Percentiles rank a stretch among this genome's conserved stretches.
Evolutionary conservation across 2,113 vertebrate species (phyloP).

Genomic region (Dermatemys mawii): DNA sequence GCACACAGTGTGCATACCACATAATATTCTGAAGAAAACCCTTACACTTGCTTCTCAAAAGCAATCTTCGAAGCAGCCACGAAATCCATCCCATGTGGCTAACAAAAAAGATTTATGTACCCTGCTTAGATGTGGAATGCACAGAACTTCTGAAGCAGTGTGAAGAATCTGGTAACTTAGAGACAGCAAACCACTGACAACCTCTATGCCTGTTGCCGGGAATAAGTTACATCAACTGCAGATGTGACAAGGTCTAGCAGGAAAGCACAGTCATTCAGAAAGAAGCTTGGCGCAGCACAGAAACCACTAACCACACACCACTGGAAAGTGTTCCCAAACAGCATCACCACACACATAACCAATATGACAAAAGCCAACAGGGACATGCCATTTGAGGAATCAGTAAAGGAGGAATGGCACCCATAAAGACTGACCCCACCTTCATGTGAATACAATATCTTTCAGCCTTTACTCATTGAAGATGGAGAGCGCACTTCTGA

Average conservation of each 20-base stretch:
- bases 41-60: background rate
- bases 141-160: background rate
- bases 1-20: background rate
- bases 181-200: background rate
- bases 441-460: background rate
- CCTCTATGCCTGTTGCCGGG: background rate
- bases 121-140: background rate
- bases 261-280: no score
- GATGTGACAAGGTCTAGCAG: background rate
- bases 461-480: background rate
- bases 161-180: background rate
- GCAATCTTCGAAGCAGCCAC: no score
- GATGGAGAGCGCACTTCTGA: background rate
- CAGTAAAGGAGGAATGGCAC: background rate
- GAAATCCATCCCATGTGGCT: background rate
- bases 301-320: background rate
- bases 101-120: background rate
- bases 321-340: background rate
- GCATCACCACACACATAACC: background rate
- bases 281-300: background rate
- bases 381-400: background rate
- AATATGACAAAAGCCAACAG: background rate
- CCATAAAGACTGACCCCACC: background rate
- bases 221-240: background rate
- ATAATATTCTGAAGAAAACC: background rate